Conservation (phyloP, 2,113 vertebrate genomes). For the Periophthalmodon schlosseri region DNA sequence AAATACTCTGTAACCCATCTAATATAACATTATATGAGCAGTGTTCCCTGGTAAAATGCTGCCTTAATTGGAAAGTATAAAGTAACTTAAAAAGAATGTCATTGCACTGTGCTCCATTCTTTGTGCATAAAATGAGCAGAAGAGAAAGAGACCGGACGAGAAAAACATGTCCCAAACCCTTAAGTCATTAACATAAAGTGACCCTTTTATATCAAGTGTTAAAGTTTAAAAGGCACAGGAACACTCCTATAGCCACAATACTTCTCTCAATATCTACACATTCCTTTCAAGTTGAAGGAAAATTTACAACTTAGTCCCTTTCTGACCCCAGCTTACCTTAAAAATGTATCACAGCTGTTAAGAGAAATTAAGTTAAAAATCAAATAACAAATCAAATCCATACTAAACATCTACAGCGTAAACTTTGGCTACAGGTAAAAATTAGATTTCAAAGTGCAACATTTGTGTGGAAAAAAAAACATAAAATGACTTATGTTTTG, state of each 20-base stretch:
- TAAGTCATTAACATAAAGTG: slow-evolving; percentile 31
- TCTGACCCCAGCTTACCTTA: slow-evolving; percentile 9
- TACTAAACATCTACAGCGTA: slow-evolving; percentile 23
- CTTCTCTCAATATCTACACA: slow-evolving; percentile 8
- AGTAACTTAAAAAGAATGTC: slow-evolving; percentile 54
- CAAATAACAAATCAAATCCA: background rate
- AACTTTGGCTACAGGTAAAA: slow-evolving; percentile 64
- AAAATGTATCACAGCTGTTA: background rate
- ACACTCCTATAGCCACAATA: slow-evolving; percentile 25
- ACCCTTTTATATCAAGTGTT: slow-evolving; percentile 23
- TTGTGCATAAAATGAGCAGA: slow-evolving; percentile 44
- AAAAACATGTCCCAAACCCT: slow-evolving; percentile 29
- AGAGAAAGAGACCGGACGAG: slow-evolving; percentile 33
- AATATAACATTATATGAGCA: background rate
- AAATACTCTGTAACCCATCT: background rate
- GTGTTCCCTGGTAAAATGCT: slow-evolving; percentile 7
- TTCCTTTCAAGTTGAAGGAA: background rate
- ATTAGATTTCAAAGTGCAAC: slow-evolving; percentile 60
- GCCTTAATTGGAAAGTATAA: slow-evolving; percentile 2
- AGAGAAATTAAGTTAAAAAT: slow-evolving; percentile 23
- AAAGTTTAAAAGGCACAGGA: slow-evolving; percentile 54
- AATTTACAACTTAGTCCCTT: slow-evolving; percentile 22
- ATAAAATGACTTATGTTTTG: slow-evolving; percentile 37
- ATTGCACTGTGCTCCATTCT: slow-evolving; percentile 50
- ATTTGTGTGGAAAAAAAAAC: slow-evolving; percentile 34